Base-by-base conservation (phyloP, 2,113 vertebrate species). In the Phrynocephalus versicolor region DNA sequence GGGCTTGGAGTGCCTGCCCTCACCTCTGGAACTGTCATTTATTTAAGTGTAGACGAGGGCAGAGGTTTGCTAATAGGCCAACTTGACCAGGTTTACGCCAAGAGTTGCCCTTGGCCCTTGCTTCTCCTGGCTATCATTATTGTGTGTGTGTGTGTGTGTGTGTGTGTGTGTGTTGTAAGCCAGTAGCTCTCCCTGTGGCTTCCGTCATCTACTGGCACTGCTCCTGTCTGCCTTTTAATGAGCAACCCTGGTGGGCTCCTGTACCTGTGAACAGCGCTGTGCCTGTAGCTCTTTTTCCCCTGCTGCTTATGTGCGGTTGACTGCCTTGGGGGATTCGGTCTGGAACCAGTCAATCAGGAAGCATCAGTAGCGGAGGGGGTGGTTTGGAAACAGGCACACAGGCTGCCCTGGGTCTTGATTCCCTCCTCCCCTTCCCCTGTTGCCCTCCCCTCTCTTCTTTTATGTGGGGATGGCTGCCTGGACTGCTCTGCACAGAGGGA, bases 251-350 rank as follows among this genome's bases (percentile, higher is more conserved):
- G 16, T 37, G 39, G 27, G 60, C 37, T 10, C 41, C 25, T 21
- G 80, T 60, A 64, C 85, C 85, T 88, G 86, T 71, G 81, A 81
- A 70, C 71, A 7, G 62, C 1, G 13, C 5, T 23, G 67, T 14
- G 55, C 35, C 75, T 84, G 80, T 64, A 55, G 35, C 33, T 83
- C 35, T 41, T 74, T 67, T 72, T 33, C 57, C 18, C 76, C 86
- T 45, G 67, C 86, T 57, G 69, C 18, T 62, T 33, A 6, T 79
- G 51, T 39, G 75, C 10, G 65, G 13, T 79, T 39, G 65, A 62
- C 64, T 14, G 65, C 74, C 64, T 45, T 69, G 71, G 71, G 82
- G 71, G 82, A 83, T 83, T 75, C 75, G 71, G 39, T 37, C 82
- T 45, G 60, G 58, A 65, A 83, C 71, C 82, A 75, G 75, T 83